Evolutionary conservation across 2,888 invertebrate species (phyloP).

Genomic region (Cantharis flavilabris): DNA sequence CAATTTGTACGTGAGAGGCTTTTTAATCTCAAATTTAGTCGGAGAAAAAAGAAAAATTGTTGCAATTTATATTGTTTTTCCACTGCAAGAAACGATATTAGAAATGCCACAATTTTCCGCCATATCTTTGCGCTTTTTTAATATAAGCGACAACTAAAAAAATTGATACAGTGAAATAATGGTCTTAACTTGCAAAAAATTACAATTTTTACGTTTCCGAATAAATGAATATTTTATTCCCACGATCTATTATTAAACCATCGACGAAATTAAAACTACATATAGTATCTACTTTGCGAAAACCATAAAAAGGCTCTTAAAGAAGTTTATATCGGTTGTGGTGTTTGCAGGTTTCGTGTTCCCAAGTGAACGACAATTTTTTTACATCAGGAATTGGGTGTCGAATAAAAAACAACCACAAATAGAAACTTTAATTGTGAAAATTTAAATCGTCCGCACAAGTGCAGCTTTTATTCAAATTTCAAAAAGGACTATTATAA

Average conservation of each 20-base stretch:
- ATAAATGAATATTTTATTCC: neutral
- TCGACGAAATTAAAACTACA: neutral
- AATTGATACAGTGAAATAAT: neutral
- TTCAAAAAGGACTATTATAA: neutral
- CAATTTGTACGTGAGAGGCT: neutral
- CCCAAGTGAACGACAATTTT: neutral
- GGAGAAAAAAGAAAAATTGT: slow-evolving; percentile 9
- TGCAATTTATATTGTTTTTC: slow-evolving; percentile 19
- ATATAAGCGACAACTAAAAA: neutral
- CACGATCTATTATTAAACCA: neutral
- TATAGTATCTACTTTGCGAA: slow-evolving; percentile 19
- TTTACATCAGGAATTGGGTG: neutral
- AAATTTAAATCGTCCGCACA: neutral
- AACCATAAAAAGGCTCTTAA: slow-evolving; percentile 19
- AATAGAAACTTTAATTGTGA: neutral
- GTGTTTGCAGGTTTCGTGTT: neutral
- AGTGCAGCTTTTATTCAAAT: neutral
- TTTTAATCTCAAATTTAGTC: neutral
- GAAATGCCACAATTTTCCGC: neutral
- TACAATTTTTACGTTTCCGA: neutral
- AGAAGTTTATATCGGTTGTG: neutral
- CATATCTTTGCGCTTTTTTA: neutral
- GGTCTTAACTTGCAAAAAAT: neutral
- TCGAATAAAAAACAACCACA: neutral
- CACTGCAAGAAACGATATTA: neutral